Base-by-base conservation (phyloP, 2,888 invertebrate species). In the Scaptomyza flava region DNA sequence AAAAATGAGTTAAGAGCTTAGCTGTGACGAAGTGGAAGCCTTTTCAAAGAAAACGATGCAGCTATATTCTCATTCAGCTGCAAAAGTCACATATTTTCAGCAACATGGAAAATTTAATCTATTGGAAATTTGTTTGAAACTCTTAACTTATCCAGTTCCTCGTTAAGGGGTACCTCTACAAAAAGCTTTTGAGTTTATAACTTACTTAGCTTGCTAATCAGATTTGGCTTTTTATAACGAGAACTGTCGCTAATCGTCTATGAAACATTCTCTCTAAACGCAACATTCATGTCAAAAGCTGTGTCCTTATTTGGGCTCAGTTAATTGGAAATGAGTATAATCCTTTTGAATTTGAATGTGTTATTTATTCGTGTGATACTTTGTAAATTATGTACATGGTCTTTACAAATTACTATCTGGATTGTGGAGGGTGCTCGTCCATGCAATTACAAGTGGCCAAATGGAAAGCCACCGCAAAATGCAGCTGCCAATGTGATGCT, bases 391-490 rank as follows among this genome's bases (percentile, higher is more conserved):
- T 14, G 1, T 17, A 33, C 20, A 52, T 41, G 30, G 27, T 30
- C 27, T 27, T 41, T 8, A 46, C 30, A 46, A 31, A 33, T 30
- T 43, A 7, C 20, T 23, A 33, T 7, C n/a, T 17, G 33, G 17
- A 46, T 33, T 57, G 33, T 31, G 33, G 31, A 14, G 17, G 47
- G 54, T 53, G 48, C n/a, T 41, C 45, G 48, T 45, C 53, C 50
- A 45, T 54, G 63, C 67, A 77, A 81, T 72, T 81, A 68, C 34
- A 51, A 42, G 46, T 41, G 68, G 46, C 14, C 42, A 64, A 57
- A 59, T 61, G 48, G 45, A 56, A 79, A 73, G 66, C 84, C 64
- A 47, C 87, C 83, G 31, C 70, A 80, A 83, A 82, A 46, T 65
- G 63, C 66, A 65, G 81, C 70, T 79, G 63, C 34, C 68, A 68